Base-by-base conservation (phyloP, 1,140 invertebrate species). In the Centruroides sculpturatus region DNA sequence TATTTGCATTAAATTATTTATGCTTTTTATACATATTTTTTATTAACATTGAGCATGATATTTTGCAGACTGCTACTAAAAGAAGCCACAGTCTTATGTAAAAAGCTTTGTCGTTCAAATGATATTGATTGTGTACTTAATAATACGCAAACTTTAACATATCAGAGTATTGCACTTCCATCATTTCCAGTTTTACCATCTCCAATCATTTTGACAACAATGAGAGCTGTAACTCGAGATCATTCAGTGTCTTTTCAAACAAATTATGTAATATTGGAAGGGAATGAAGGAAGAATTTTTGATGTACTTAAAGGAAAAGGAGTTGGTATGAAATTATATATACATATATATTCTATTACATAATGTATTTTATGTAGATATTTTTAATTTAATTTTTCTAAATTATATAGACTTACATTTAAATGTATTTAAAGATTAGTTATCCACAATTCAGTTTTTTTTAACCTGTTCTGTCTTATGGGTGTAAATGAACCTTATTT, bases 131-230 rank as follows among this genome's bases (percentile, higher is more conserved):
- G 74, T 61, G 56, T 70, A 10, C 57, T 68, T 48, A 74, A 75
- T 62, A 70, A 70, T 48, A 75, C 73, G 3, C 69, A 69, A 13
- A 71, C 72, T 7, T 66, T 76, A 13, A 69, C 70, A 0, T 74
- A 69, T 65, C 72, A 76, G 61, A 71, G 69, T 47, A 58, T 75
- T 5, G 61, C 70, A 0, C 59, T 74, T 50, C 74, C 74, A 1
- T 62, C 70, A 11, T 55, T 74, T 8, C 58, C 67, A 3, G 65
- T 63, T 10, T 56, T 73, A 12, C 41, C 46, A 2, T 47, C 57
- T 6, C 65, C 66, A 23, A 35, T 68, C 5, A 62, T 67, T 9
- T 11, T 64, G 34, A 62, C 57, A 55, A 63, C 55, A 23, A 55
- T 62, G 56, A 36, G 64, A n/a, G 56, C 62, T 5, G 57, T 56